Percentiles rank a stretch among this genome's conserved stretches.
Evolutionary conservation across 2,113 vertebrate genomes (phyloP).

Genomic region (Brachyhypopomus gauderio): DNA sequence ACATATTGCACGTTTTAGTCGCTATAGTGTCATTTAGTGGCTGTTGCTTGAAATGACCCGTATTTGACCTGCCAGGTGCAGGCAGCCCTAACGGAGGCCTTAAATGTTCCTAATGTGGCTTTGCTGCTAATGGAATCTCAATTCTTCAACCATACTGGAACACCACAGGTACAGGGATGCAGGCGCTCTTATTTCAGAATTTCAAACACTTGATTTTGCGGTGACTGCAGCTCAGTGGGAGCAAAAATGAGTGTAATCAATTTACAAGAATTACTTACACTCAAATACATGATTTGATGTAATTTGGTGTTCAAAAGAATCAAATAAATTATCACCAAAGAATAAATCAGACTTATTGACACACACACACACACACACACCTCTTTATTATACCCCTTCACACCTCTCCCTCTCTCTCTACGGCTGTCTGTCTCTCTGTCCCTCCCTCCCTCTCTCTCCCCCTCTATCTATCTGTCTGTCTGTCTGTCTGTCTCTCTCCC

Average conservation of each 20-base stretch:
- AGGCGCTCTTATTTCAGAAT: neutral
- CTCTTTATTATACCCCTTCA: constrained; percentile 35
- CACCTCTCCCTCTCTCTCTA: neutral
- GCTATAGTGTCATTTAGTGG: neutral
- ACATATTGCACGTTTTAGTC: neutral
- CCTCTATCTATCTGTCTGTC: constrained; percentile 1
- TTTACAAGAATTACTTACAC: no score
- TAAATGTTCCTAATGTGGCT: neutral
- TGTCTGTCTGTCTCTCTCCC: constrained; percentile 6
- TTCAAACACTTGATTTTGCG: constrained; percentile 3
- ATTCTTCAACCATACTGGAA: constrained; percentile 11
- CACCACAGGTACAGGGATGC: neutral
- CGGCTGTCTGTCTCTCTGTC: neutral
- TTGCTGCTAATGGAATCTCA: neutral
- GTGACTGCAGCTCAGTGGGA: constrained; percentile 1
- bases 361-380: constrained; percentile 6
- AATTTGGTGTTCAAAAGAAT: neutral
- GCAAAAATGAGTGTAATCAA: neutral
- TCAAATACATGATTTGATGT: no score
- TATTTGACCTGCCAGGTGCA: neutral
- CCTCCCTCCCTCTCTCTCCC: neutral
- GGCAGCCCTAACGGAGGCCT: neutral
- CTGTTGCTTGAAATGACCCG: neutral
- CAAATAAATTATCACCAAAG: neutral
- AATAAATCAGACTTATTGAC: constrained; percentile 1